A percentile compares a stretch with the other conserved stretches of the same genome.
Conservation (phyloP, 2,113 vertebrate species). For the Himantopus leucocephalus region DNA sequence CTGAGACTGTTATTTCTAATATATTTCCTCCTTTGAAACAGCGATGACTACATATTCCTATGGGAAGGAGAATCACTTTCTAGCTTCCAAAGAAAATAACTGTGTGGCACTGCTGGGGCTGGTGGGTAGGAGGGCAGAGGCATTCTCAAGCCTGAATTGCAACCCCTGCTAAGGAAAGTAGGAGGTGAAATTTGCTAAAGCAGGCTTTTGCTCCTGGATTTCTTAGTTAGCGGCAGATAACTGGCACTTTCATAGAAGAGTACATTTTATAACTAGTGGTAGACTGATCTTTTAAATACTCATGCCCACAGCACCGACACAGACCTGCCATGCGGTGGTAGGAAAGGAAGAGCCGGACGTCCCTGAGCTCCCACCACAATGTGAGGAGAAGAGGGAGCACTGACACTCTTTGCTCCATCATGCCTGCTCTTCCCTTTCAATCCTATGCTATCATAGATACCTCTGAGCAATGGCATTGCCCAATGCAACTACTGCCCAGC, state of each 20-base stretch:
- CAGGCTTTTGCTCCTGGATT: not conserved
- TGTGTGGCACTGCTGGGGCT: not conserved
- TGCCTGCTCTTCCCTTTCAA: not conserved
- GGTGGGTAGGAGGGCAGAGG: not conserved
- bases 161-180: not conserved
- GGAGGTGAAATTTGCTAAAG: not conserved
- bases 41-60: not conserved
- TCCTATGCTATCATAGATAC: not conserved
- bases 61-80: not conserved
- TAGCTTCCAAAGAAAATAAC: not conserved
- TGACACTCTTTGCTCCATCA: fast-evolving
- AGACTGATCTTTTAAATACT: not conserved
- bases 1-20: not conserved
- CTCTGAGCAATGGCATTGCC: not conserved
- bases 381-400: not conserved
- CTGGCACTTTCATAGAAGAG: not conserved
- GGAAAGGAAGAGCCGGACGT: not conserved
- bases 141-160: not conserved
- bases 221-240: not conserved
- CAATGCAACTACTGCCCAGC: not conserved
- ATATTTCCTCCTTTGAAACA: not conserved
- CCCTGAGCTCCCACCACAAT: not conserved
- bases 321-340: not conserved
- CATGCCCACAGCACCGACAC: not conserved
- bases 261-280: not conserved